Evolutionary conservation across 1,140 invertebrate species (phyloP), one percentile per base, ranked within the genome.

Genomic region (Anadara kagoshimensis): DNA sequence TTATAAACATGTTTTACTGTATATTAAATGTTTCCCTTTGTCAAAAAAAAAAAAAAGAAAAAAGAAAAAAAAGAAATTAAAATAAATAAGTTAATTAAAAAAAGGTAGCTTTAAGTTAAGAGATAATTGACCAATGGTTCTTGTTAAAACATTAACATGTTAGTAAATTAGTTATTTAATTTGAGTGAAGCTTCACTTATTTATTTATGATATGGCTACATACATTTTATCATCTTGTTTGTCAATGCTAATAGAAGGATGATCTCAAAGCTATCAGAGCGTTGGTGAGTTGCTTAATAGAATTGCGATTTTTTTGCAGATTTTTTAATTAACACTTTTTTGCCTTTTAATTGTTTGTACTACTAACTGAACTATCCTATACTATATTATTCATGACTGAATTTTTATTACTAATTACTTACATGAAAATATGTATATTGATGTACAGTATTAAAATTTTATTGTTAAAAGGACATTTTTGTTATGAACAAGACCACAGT

Each of bases 241-340:
- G 20, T 61, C 62, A 73, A 61, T 57, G 49, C 57, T 41, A 36
- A 54, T 71, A 78, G 72, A 74, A 71, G 76, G 76, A 78, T 69
- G 69, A 65, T 73, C 43, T 75, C 45, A 69, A 59, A 71, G 54
- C 43, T 18, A 59, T 74, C 45, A 69, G 63, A 71, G 54, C 43
- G 20, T 65, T 74, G 76, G 76, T 78, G 73, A 78, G 76, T 78
- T 47, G 54, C 36, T 64, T 26, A 63, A 44, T 61, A 49, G 58
- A 43, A 56, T 57, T 62, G n/a, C n/a, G 56, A 64, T 24, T 72
- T 68, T 64, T 64, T 51, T 59, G 24, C 26, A 69, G 26, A 53
- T 64, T 45, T 67, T 57, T 67, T 5, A 67, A 36, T 44, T 45
- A 45, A 51, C 29, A 67, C 44, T 56, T 54, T 56, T 56, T 20